phyloP scores from a whole-genome alignment of 2,888 invertebrate genomes.

The Ichneumoninae sp. region DNA sequence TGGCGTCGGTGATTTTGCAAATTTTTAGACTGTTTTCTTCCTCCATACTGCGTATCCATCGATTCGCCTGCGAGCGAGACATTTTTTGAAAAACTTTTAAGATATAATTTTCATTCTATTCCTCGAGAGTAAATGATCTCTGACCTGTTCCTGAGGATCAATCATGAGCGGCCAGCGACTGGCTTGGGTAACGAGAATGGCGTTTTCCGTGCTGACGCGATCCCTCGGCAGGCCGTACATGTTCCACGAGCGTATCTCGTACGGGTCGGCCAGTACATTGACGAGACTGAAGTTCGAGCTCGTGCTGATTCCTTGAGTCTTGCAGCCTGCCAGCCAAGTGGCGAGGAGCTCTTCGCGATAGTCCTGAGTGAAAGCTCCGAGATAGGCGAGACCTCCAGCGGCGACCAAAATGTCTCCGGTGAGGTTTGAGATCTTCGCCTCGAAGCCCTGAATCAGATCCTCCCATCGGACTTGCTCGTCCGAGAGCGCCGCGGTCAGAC shows the following conservation, averaged over 20 bases:
- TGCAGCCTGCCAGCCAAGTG: constrained; percentile 90
- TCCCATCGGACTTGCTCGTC: constrained; percentile 96
- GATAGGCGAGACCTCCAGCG: constrained; percentile 94
- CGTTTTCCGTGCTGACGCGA: constrained; percentile 95
- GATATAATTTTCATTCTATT: constrained; percentile 4
- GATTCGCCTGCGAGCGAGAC: constrained; percentile 88
- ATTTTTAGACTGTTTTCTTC: constrained; percentile 90
- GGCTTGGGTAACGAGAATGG: constrained; percentile 93
- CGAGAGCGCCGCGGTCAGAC: constrained; percentile 93
- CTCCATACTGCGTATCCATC: constrained; percentile 97
- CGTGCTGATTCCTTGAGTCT: constrained; percentile 89
- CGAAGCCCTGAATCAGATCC: constrained; percentile 89
- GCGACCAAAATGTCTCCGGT: constrained; percentile 95
- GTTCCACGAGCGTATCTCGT: constrained; percentile 95
- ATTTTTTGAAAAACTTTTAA: neutral
- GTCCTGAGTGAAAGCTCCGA: constrained; percentile 93
- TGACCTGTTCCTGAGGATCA: constrained; percentile 96
- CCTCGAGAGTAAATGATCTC: constrained; percentile 9
- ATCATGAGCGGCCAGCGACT: constrained; percentile 96
- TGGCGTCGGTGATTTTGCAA: constrained; percentile 91
- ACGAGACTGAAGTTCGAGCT: constrained; percentile 89
- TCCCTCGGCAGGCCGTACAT: constrained; percentile 95
- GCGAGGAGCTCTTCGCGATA: constrained; percentile 89
- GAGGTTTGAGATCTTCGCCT: constrained; percentile 89
- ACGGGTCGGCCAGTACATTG: constrained; percentile 91